These are phyloP conservation scores for Cladorhizidae sp. DNA, from an alignment of 37 sponge, comb jelly and placozoan species.

Conservation along the genomic window DNA sequence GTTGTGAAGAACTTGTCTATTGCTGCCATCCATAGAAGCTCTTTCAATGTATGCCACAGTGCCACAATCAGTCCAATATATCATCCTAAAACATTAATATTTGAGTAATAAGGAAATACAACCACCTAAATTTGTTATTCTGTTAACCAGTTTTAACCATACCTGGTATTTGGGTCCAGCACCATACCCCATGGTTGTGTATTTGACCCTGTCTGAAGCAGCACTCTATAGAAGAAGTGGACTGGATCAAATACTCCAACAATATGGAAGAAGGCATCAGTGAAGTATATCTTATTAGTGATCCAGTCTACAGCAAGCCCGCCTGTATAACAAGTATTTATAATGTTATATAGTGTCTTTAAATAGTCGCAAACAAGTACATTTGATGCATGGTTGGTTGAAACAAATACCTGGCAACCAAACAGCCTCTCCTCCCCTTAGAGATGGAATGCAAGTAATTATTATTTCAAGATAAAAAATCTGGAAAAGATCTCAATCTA, in stretches of 20 bases:
- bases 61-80: slow-evolving; percentile 84
- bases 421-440: no score
- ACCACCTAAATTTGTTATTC: background rate
- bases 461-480: no score
- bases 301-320: slow-evolving; percentile 79
- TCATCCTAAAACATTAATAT: slow-evolving; percentile 11
- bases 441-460: no score
- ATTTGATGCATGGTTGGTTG: no score
- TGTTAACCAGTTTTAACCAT: no score
- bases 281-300: slow-evolving; percentile 64
- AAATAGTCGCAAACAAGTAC: no score
- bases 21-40: slow-evolving; percentile 51
- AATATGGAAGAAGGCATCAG: slow-evolving; percentile 31
- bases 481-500: no score
- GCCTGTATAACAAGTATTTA: slow-evolving; percentile 17
- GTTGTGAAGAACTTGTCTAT: slow-evolving; percentile 17
- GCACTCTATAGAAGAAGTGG: background rate
- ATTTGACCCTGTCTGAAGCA: background rate
- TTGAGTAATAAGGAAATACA: background rate
- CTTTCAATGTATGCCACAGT: background rate
- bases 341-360: no score
- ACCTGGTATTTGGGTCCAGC: slow-evolving; percentile 29
- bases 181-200: slow-evolving; percentile 19
- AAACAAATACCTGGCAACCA: no score
- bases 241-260: slow-evolving; percentile 25